Evolutionary conservation across 2,113 vertebrate species (phyloP).

Genomic region (Scomber japonicus): DNA sequence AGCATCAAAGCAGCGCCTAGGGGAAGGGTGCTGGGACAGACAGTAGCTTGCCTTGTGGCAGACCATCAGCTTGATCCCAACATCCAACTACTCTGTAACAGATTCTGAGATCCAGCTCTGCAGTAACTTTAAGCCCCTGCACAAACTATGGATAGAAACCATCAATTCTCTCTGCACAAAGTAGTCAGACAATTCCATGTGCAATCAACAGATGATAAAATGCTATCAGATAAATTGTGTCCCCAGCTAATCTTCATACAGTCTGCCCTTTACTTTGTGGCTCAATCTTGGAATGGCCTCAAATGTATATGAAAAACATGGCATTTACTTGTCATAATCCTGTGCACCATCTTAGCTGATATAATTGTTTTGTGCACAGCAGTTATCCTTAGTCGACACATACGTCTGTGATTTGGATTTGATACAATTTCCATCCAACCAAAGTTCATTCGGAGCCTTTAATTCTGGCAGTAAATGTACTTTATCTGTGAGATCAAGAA

Average conservation of each 20-base stretch:
- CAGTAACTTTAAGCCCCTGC: slow-evolving; percentile 26
- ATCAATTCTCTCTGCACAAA: slow-evolving; percentile 22
- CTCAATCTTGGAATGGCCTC: not conserved
- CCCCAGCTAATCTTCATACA: not conserved
- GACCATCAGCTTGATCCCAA: slow-evolving; percentile 55
- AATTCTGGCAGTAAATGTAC: slow-evolving; percentile 32
- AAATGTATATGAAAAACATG: not conserved
- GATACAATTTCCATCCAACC: slow-evolving; percentile 3
- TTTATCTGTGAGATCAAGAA: slow-evolving; percentile 16
- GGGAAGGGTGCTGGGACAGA: slow-evolving; percentile 57
- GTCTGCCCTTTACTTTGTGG: not conserved
- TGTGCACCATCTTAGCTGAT: not conserved
- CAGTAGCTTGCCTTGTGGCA: slow-evolving; percentile 32
- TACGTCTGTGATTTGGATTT: slow-evolving; percentile 19
- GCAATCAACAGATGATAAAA: slow-evolving; percentile 36
- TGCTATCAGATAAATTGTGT: not conserved
- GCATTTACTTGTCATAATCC: no score
- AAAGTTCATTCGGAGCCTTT: slow-evolving; percentile 17
- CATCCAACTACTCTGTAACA: slow-evolving; percentile 43
- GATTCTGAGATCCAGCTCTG: slow-evolving; percentile 44
- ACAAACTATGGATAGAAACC: slow-evolving; percentile 30
- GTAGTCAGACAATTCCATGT: slow-evolving; percentile 7
- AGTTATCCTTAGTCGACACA: not conserved
- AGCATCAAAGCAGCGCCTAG: slow-evolving; percentile 70
- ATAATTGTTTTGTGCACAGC: not conserved